Percentiles rank a stretch among this genome's conserved stretches.
Conservation (phyloP, 2,797 vertebrate genomes). For the Fundulus diaphanus region DNA sequence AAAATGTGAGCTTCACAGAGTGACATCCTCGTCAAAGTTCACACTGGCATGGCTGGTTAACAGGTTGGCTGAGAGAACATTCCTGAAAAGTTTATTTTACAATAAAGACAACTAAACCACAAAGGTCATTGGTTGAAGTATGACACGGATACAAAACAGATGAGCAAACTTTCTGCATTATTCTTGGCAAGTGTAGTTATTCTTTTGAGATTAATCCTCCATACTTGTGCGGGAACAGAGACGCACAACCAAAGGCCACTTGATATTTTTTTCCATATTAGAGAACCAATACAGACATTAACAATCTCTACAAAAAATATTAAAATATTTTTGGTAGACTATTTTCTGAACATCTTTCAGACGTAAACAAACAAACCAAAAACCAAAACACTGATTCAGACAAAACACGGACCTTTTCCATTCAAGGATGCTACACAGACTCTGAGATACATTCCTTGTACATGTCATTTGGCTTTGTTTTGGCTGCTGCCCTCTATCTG, state of each 20-base stretch:
- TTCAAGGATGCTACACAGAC: constrained; percentile 14
- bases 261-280: background rate
- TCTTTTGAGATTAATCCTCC: background rate
- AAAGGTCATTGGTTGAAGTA: background rate
- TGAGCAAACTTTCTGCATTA: background rate
- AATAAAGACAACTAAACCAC: background rate
- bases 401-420: constrained; percentile 10
- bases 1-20: constrained; percentile 21
- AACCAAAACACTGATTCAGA: constrained; percentile 13
- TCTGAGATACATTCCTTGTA: constrained; percentile 41
- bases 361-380: constrained; percentile 30
- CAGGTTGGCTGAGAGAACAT: constrained; percentile 2
- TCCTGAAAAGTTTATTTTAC: constrained; percentile 1
- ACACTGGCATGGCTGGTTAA: constrained; percentile 18
- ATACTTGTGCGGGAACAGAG: background rate
- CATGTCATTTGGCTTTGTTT: background rate
- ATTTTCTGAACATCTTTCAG: constrained; percentile 9
- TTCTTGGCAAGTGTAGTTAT: background rate
- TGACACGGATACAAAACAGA: constrained; percentile 18
- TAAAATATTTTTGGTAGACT: constrained; percentile 3
- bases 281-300: constrained; percentile 17
- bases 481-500: constrained; percentile 49
- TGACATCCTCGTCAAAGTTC: constrained; percentile 10
- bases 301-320: constrained; percentile 7
- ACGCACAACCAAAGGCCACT: constrained; percentile 44